Percentiles rank a stretch among this genome's conserved stretches.
Evolutionary conservation across 2,888 invertebrate genomes (phyloP).

Genomic region (Formica aserva): DNA sequence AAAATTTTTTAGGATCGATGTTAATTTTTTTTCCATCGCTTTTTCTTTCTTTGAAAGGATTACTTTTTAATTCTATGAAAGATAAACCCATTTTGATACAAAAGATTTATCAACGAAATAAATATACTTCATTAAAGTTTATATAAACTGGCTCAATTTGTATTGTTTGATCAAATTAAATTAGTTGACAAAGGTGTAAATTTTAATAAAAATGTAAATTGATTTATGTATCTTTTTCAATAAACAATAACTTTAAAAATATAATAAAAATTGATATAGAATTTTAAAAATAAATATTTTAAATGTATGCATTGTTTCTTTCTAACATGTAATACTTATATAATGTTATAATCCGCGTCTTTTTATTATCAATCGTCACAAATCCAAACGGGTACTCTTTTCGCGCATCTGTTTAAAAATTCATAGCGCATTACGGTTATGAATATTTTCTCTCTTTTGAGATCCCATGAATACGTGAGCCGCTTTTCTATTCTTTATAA

Average conservation of each 20-base stretch:
- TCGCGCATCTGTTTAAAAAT: slow-evolving; percentile 49
- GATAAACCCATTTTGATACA: neutral
- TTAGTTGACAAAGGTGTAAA: neutral
- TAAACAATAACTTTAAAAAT: neutral
- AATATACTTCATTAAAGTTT: neutral
- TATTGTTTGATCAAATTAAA: neutral
- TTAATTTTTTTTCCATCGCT: neutral
- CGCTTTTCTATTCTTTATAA: slow-evolving; percentile 40
- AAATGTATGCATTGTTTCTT: neutral
- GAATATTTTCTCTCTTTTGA: slow-evolving; percentile 64
- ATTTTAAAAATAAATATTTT: slow-evolving; percentile 8
- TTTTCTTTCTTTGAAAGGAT: neutral
- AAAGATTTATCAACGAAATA: neutral
- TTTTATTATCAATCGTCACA: slow-evolving; percentile 54
- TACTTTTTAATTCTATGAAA: neutral
- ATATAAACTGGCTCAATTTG: neutral
- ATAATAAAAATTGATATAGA: neutral
- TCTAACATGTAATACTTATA: neutral
- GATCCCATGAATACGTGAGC: slow-evolving; percentile 59
- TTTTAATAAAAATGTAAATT: neutral
- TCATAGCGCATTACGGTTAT: slow-evolving; percentile 65
- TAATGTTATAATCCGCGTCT: neutral
- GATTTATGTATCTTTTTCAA: neutral
- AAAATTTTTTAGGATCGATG: neutral
- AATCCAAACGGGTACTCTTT: slow-evolving; percentile 14